Conservation (phyloP, 92 coral and sea anemone genomes). For the Ricordea florida region DNA sequence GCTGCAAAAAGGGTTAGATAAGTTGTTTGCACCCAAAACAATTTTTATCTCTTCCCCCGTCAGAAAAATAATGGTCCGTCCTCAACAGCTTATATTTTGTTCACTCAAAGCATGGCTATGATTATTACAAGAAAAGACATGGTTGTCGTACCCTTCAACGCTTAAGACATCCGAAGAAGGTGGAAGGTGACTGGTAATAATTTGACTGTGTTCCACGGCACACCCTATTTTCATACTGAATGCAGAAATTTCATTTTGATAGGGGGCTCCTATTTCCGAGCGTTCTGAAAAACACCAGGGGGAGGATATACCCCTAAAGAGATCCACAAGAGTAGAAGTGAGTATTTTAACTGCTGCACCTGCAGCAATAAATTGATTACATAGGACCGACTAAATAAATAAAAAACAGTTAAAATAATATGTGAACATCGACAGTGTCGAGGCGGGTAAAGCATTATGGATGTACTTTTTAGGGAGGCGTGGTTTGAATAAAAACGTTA, state of each 20-base stretch:
- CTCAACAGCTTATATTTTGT: no score
- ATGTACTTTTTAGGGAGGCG: constrained; percentile 1
- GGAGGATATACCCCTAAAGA: constrained; percentile 10
- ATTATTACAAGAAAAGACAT: constrained; percentile 6
- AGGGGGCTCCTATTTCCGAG: not conserved
- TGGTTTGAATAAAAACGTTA: constrained; percentile 14
- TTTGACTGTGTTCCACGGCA: constrained; percentile 13
- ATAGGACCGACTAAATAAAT: not conserved
- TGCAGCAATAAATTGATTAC: no score
- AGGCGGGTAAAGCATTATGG: no score
- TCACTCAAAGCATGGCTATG: no score
- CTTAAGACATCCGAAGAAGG: constrained; percentile 9
- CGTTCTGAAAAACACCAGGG: no score
- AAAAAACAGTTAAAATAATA: not conserved
- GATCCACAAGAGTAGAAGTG: constrained; percentile 9
- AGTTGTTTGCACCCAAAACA: no score
- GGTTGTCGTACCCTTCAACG: constrained; percentile 8
- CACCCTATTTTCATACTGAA: constrained; percentile 10
- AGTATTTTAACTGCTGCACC: constrained; percentile 16
- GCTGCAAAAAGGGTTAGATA: no score
- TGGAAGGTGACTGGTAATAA: constrained; percentile 8
- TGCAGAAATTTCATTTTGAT: constrained; percentile 7
- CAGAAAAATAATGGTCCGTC: no score
- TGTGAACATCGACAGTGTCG: not conserved
- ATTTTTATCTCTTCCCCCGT: no score